Base-by-base conservation (phyloP, 1,140 invertebrate genomes). In the Ctenoplectra terminalis region DNA sequence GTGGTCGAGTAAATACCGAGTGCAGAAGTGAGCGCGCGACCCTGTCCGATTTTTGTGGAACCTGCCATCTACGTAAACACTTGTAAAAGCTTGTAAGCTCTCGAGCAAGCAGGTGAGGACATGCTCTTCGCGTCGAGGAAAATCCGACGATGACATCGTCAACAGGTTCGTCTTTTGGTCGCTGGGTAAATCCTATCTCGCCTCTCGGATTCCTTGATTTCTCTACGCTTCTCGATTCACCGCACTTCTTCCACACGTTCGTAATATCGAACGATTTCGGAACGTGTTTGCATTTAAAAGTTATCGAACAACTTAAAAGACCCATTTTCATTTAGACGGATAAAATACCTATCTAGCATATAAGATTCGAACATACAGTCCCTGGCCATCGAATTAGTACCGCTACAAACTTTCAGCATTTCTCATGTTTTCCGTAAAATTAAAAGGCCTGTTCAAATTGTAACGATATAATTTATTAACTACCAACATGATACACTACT, bases 41-140 rank as follows among this genome's bases (percentile, higher is more conserved):
- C 48, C 46, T 37, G 50, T 63, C 34, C 26, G 54, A 79, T 69
- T 31, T 56, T 13, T 43, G 54, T 37, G 50, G 46, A 26, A 69
- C 64, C 74, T 80, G 63, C 40, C 63, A 72, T 82, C 72, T 84
- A 72, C 74, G 75, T 84, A 81, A 85, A 85, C 82, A 70, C 61
- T 8, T 61, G 50, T 85, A 74, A 85, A 60, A 81, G 82, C 56
- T 56, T 74, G 76, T 81, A 74, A 84, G 69, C 43, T 29, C 43
- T 34, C 64, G 69, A 56, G 43, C 56, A 84, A 85, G 82, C 76
- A 85, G 29, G 7, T 15, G 8, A 29, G 46, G 23, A 58, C 15
- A 58, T 29, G 54, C 9, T 58, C n/a, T 20, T 23, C 31, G 26
- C 15, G 13, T 26, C 20, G 34, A 43, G 26, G 40, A 69, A 69